Percentiles rank a stretch among this genome's conserved stretches.
These are phyloP conservation scores for Pogonognathellus flavescens DNA, from an alignment of 1,140 invertebrate genomes.

Conservation along the genomic window DNA sequence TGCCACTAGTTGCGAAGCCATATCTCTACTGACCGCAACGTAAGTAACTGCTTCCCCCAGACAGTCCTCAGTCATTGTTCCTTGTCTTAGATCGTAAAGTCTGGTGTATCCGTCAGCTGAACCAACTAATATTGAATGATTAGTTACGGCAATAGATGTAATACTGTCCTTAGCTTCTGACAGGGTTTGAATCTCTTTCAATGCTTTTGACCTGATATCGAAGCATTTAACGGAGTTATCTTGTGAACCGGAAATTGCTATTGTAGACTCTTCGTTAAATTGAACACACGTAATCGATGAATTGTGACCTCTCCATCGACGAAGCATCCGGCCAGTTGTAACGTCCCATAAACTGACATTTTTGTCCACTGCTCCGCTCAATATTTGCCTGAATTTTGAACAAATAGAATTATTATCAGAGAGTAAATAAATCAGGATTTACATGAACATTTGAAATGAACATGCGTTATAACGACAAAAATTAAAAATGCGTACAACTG, in stretches of 20 bases:
- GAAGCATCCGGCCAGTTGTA: slow-evolving; percentile 81
- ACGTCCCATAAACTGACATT: slow-evolving; percentile 93
- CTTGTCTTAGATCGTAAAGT: slow-evolving; percentile 90
- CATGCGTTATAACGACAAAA: too few relatives aligned
- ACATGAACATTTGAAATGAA: slow-evolving; percentile 1
- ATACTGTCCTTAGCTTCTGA: slow-evolving; percentile 95
- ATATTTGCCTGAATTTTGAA: slow-evolving; percentile 80
- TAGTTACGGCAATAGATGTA: slow-evolving; percentile 85
- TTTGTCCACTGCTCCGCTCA: slow-evolving; percentile 90
- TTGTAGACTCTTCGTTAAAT: slow-evolving; percentile 94
- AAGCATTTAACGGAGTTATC: slow-evolving; percentile 93
- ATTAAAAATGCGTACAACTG: too few relatives aligned
- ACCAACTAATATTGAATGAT: slow-evolving; percentile 90
- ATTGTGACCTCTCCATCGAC: slow-evolving; percentile 89
- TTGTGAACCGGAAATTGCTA: slow-evolving; percentile 90
- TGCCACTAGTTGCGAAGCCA: slow-evolving; percentile 87
- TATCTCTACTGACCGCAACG: slow-evolving; percentile 83
- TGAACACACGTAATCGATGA: slow-evolving; percentile 87
- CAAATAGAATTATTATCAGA: neutral
- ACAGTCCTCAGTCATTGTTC: slow-evolving; percentile 86
- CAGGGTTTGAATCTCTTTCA: slow-evolving; percentile 74
- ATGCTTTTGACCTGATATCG: slow-evolving; percentile 82
- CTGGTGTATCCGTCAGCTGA: slow-evolving; percentile 91
- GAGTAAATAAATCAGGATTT: neutral
- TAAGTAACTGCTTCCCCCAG: slow-evolving; percentile 85